Base-by-base conservation (phyloP, 1,140 invertebrate genomes). In the Pogonomyrmex barbatus region DNA sequence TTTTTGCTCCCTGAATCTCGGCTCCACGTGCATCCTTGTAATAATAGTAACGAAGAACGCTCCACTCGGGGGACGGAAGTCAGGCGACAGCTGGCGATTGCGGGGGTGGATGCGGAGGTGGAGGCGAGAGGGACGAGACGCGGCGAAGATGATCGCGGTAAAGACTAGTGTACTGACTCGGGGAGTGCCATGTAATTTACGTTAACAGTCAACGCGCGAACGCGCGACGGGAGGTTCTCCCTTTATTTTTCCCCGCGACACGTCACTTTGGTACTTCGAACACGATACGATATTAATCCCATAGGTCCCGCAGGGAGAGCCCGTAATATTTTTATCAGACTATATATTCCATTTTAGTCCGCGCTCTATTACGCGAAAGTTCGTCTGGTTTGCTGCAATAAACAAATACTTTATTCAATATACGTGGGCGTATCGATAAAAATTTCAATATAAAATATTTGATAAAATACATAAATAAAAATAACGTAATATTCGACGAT, bases 51-150 rank as follows among this genome's bases (percentile, higher is more conserved):
- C 85, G 79, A 71, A 87, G 73, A 78, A 65, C 33, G 70, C 83
- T 79, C 82, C 54, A 36, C 77, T 87, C 87, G 88, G 87, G 24
- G 91, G 91, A 91, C 92, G 92, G 92, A 93, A 92, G 91, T 91
- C 89, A 85, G 78, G 78, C 88, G 89, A 91, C 92, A 92, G 92
- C 92, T 91, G 92, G 81, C 81, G 86, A 82, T 88, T 81, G 88
- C 82, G 88, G 42, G 62, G 24, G 30, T 71, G 85, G 54, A 52
- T 24, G 63, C n/a, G 56, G 12, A n/a, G n/a, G n/a, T n/a, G n/a
- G 42, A 24, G 87, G 17, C 45, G 65, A 30, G 54, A 56, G 54
- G 4, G 50, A 78, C 60, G 47, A 79, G 30, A 75, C 33, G 24
- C 24, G 70, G 45, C 17, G 67, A 70, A 68, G 67, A 79, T 60